A percentile compares a stretch with the other conserved stretches of the same genome.
Conservation (phyloP, 2,888 invertebrate species). For the Acanthosoma haemorrhoidale region DNA sequence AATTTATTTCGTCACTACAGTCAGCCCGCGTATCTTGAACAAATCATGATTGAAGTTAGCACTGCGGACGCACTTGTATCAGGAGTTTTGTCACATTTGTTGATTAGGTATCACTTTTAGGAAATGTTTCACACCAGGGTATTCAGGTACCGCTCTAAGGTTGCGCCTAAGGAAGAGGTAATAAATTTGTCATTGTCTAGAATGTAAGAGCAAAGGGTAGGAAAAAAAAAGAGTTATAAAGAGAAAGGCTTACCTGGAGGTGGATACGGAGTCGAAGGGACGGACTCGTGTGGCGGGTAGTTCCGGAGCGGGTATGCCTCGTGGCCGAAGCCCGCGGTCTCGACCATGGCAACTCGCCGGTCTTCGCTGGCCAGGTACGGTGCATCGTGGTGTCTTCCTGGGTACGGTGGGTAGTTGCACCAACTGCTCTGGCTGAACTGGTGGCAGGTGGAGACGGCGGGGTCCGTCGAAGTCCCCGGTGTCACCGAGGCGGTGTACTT, state of each 20-base stretch:
- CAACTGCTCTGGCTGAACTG: slow-evolving; percentile 58
- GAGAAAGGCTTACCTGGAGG: slow-evolving; percentile 60
- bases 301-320: slow-evolving; percentile 68
- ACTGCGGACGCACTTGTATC: no score
- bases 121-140: no score
- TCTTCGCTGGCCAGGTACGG: slow-evolving; percentile 64
- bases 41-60: no score
- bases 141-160: neutral
- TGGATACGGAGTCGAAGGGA: slow-evolving; percentile 63
- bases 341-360: slow-evolving; percentile 57
- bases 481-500: slow-evolving; percentile 36
- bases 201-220: neutral
- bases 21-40: no score
- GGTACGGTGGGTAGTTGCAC: slow-evolving; percentile 64
- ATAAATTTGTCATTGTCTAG: neutral
- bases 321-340: slow-evolving; percentile 61
- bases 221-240: neutral
- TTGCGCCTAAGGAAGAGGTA: neutral
- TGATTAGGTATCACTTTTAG: no score
- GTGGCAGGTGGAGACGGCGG: slow-evolving; percentile 48
- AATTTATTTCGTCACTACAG: no score
- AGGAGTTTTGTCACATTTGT: no score
- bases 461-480: slow-evolving; percentile 46
- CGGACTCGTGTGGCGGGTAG: slow-evolving; percentile 65
- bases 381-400: slow-evolving; percentile 55